Percentiles rank a stretch among this genome's conserved stretches.
These are phyloP conservation scores for Coluber constrictor DNA, from an alignment of 2,797 vertebrate genomes.

Conservation along the genomic window DNA sequence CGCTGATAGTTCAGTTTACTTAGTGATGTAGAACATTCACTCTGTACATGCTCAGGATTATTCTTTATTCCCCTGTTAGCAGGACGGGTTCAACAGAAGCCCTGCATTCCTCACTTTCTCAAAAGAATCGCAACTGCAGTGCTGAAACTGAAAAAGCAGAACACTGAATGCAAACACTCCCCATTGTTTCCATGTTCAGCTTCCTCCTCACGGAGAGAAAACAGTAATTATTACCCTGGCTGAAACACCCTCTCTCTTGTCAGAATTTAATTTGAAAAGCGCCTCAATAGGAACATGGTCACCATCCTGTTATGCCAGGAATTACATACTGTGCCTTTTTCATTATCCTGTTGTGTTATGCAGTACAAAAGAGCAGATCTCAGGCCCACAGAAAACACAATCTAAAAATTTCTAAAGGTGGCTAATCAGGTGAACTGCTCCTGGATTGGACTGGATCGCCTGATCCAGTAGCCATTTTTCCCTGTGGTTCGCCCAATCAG, in stretches of 20 bases:
- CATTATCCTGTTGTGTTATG: background rate
- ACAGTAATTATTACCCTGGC: constrained; percentile 10
- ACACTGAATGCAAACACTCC: background rate
- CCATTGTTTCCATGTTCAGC: background rate
- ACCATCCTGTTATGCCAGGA: background rate
- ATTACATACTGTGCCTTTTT: background rate
- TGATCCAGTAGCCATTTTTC: too few relatives aligned
- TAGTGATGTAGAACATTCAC: background rate
- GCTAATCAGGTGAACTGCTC: too few relatives aligned
- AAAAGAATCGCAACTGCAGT: background rate
- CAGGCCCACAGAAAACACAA: background rate
- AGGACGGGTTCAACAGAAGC: background rate
- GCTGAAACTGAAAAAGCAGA: background rate
- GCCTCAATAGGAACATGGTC: background rate
- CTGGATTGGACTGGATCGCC: rapidly evolving
- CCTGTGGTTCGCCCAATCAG: too few relatives aligned
- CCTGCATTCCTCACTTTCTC: background rate
- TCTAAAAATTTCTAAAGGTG: background rate
- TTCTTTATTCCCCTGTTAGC: background rate
- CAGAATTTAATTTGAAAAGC: constrained; percentile 10
- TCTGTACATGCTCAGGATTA: background rate
- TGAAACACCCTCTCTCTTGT: constrained; percentile 21
- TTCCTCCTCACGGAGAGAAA: constrained; percentile 17
- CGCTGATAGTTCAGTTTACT: background rate
- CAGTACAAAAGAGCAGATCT: background rate